Evolutionary conservation across 2,797 vertebrate genomes (phyloP).

Genomic region (Danio kyathit): DNA sequence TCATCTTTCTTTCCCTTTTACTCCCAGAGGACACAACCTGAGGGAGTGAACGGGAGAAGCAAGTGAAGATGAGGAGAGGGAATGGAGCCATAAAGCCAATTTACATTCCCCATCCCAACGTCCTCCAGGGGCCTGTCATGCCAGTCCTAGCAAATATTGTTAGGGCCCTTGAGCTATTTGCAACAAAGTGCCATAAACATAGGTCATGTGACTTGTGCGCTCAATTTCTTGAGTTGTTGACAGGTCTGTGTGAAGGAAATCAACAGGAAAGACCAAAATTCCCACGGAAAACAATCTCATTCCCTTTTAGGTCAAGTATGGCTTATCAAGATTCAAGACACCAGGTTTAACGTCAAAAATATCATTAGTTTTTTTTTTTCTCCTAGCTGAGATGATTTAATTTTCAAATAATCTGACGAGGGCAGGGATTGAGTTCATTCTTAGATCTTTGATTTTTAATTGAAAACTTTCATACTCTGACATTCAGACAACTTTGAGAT

Average conservation of each 20-base stretch:
- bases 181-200: slow-evolving; percentile 22
- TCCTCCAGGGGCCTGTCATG: slow-evolving; percentile 16
- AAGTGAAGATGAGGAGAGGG: slow-evolving; percentile 16
- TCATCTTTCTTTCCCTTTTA: slow-evolving; percentile 27
- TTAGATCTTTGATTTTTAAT: background rate
- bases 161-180: slow-evolving; percentile 22
- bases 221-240: background rate
- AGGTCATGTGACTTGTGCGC: background rate
- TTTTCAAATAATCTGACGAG: background rate
- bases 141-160: slow-evolving; percentile 29
- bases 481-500: background rate
- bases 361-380: too few species aligned
- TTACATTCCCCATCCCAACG: slow-evolving; percentile 36
- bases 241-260: background rate
- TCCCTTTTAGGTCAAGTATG: background rate
- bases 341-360: background rate
- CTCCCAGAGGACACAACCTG: slow-evolving; percentile 29
- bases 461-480: background rate
- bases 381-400: background rate
- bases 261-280: background rate
- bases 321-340: background rate
- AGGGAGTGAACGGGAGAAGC: slow-evolving; percentile 9
- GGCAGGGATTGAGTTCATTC: background rate
- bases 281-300: background rate
- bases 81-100: slow-evolving; percentile 20